phyloP scores from a whole-genome alignment of 1,140 invertebrate species.

The Paraescarpia echinospica region DNA sequence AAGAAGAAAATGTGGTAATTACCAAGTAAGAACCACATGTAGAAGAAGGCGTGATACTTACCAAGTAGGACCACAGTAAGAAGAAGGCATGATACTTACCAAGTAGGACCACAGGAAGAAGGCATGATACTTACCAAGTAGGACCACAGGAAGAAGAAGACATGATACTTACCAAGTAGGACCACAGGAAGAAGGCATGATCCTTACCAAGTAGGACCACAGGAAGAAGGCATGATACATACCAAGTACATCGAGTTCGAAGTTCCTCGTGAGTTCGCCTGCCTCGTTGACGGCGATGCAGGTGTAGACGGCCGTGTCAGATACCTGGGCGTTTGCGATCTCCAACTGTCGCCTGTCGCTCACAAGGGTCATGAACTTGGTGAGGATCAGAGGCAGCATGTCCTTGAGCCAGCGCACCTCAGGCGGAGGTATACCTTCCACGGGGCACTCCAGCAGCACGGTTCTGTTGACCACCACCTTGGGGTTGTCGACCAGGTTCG shows the following conservation, averaged over 20 bases:
- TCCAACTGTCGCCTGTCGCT: constrained; percentile 39
- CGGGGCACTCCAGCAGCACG: constrained; percentile 58
- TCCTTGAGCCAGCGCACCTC: constrained; percentile 54
- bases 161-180: background rate
- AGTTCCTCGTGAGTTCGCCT: constrained; percentile 58
- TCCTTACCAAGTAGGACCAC: background rate
- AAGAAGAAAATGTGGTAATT: too few species aligned
- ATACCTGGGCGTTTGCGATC: constrained; percentile 34
- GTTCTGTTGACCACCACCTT: constrained; percentile 48
- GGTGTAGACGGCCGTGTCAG: constrained; percentile 54
- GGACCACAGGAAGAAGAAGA: background rate
- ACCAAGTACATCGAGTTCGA: constrained; percentile 61
- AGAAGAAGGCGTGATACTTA: too few species aligned
- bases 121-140: background rate
- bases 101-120: too few species aligned
- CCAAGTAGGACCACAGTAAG: too few species aligned
- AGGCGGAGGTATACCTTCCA: constrained; percentile 57
- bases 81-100: too few species aligned
- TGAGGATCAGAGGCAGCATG: constrained; percentile 34
- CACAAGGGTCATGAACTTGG: constrained; percentile 33
- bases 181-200: background rate
- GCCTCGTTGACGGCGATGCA: constrained; percentile 56
- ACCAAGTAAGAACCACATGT: too few species aligned
- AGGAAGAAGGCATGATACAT: constrained; percentile 31
- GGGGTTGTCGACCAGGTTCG: constrained; percentile 58